Evolutionary conservation across 2,797 vertebrate genomes (phyloP), one percentile per base, ranked within the genome.

Genomic region (Tangara arthus): DNA sequence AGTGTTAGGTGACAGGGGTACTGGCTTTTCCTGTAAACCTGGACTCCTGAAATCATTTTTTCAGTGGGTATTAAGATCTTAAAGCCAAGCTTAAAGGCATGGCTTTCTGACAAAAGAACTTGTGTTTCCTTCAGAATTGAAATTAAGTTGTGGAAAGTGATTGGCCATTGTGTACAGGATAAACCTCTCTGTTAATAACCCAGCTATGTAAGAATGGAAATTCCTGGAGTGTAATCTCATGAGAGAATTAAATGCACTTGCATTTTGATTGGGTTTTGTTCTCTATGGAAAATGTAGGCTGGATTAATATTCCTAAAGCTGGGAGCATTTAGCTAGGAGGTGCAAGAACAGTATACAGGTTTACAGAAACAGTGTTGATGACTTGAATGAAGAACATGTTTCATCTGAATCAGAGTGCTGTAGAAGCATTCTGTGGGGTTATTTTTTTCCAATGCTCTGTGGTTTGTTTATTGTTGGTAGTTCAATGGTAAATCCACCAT

Each of bases 21-120:
- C 5, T 34, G 53, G 32, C 57, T 90, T 83, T 60, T 63, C 30
- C 28, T 55, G 14, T 80, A 44, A 59, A 52, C 42, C 26, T 83
- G 39, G 11, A 41, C 32, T 78, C 28, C 35, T 78, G 35, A 68
- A 90, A 30, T 49, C 2, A 8, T 55, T 35, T 93, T 90, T 95
- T 35, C n/a, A 76, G 27, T 21, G 44, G 50, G 3, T 84, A 50
- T 72, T 82, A 92, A 72, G 32, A 30, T 77, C 56, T 73, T 79
- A 41, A 90, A 93, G 42, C 47, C 46, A 46, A 78, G 37, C 63
- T 91, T 59, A 57, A 59, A 75, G 23, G 63, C 30, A 59, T 65
- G 55, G 34, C 66, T 89, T 90, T 88, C 56, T 87, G 83, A 93
- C 77, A 84, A 72, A 95, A 94, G 63, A 75, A 41, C 59, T 79